Evolutionary conservation across 2,113 vertebrate genomes (phyloP).

Genomic region (Corythaeola cristata): DNA sequence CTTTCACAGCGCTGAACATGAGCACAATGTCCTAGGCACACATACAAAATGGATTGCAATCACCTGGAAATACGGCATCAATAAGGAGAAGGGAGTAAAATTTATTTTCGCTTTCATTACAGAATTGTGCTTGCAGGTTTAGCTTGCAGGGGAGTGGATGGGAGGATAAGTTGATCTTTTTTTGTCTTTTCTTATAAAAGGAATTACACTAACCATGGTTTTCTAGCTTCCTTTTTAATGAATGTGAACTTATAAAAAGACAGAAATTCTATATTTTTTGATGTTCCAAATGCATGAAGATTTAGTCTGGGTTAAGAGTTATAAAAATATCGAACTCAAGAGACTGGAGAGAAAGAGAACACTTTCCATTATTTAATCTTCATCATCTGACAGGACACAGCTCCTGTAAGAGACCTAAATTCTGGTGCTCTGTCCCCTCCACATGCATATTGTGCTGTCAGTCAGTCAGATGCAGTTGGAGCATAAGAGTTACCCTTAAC

Average conservation of each 20-base stretch:
- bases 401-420: background rate
- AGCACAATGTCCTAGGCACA: background rate
- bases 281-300: background rate
- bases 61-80: background rate
- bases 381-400: background rate
- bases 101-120: background rate
- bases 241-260: background rate
- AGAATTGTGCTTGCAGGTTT: background rate
- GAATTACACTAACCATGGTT: background rate
- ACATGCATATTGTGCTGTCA: background rate
- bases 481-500: background rate
- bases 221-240: background rate
- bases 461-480: background rate
- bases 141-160: fast-evolving
- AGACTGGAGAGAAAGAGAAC: background rate
- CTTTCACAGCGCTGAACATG: background rate
- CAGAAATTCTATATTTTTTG: background rate
- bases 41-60: background rate
- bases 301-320: background rate
- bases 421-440: background rate
- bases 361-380: background rate
- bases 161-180: background rate
- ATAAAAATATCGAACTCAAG: background rate
- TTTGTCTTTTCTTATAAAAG: background rate
- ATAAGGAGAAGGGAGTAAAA: background rate